Evolutionary conservation across 2,797 vertebrate species (phyloP).

Genomic region (Tragelaphus oryx): DNA sequence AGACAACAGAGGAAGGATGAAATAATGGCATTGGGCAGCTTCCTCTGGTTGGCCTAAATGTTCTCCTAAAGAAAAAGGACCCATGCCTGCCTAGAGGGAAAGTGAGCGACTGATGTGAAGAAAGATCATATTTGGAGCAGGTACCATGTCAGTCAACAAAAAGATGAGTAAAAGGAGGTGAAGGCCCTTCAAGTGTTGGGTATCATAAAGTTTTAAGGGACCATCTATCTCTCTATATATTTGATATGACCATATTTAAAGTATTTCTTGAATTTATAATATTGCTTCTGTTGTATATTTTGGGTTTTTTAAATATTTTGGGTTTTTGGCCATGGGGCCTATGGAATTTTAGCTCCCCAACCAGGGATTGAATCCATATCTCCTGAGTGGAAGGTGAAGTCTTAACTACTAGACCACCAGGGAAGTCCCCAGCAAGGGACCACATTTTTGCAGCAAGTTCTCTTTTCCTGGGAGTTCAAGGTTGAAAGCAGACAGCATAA

Average conservation of each 20-base stretch:
- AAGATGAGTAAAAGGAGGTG: neutral
- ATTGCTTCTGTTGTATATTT: neutral
- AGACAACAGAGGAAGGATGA: neutral
- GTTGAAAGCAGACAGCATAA: neutral
- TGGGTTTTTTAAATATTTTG: neutral
- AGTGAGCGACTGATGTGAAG: neutral
- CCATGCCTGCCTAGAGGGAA: neutral
- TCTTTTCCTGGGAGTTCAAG: neutral
- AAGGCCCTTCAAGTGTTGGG: neutral
- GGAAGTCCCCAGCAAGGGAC: neutral
- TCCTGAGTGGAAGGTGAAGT: neutral
- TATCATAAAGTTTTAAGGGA: neutral
- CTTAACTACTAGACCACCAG: neutral
- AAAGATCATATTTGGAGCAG: neutral
- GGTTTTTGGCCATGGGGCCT: neutral
- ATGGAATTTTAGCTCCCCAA: neutral
- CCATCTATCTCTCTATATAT: neutral
- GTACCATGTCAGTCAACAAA: neutral
- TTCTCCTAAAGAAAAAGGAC: neutral
- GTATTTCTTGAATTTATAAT: neutral
- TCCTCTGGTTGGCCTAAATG: neutral
- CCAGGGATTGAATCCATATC: neutral
- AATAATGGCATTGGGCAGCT: neutral
- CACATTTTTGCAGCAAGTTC: neutral
- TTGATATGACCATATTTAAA: neutral